phyloP scores from a whole-genome alignment of 1,140 invertebrate species.

The Sitophilus oryzae region DNA sequence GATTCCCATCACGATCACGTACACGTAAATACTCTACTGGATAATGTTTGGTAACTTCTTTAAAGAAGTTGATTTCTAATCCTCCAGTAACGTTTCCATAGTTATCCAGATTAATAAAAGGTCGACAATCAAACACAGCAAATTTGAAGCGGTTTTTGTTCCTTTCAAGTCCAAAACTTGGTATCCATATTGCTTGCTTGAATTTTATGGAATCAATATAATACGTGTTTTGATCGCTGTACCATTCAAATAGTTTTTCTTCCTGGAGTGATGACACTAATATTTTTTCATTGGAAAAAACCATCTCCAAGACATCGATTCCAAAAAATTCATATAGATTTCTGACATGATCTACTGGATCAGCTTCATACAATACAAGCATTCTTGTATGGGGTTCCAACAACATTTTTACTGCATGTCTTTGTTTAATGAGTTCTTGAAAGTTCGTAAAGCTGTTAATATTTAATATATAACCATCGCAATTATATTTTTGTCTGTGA shows the following conservation, averaged over 20 bases:
- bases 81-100: neutral
- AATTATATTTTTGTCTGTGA: neutral
- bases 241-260: slow-evolving; percentile 5
- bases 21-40: neutral
- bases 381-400: slow-evolving; percentile 4
- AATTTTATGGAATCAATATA: slow-evolving; percentile 5
- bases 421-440: neutral
- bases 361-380: slow-evolving; percentile 1
- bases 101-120: slow-evolving; percentile 8
- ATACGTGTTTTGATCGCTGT: neutral
- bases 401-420: neutral
- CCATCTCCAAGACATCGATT: slow-evolving; percentile 1
- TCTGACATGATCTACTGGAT: neutral
- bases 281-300: neutral
- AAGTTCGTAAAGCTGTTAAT: neutral
- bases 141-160: slow-evolving; percentile 7
- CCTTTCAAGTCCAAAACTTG: neutral
- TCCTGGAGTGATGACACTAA: neutral
- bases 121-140: slow-evolving; percentile 14
- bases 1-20: neutral
- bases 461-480: slow-evolving; percentile 9
- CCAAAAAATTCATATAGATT: slow-evolving; percentile 4
- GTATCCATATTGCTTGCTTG: neutral
- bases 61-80: slow-evolving; percentile 2
- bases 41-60: slow-evolving; percentile 6